Base-by-base conservation (phyloP, 2,113 vertebrate species). In the Diadophis punctatus region DNA sequence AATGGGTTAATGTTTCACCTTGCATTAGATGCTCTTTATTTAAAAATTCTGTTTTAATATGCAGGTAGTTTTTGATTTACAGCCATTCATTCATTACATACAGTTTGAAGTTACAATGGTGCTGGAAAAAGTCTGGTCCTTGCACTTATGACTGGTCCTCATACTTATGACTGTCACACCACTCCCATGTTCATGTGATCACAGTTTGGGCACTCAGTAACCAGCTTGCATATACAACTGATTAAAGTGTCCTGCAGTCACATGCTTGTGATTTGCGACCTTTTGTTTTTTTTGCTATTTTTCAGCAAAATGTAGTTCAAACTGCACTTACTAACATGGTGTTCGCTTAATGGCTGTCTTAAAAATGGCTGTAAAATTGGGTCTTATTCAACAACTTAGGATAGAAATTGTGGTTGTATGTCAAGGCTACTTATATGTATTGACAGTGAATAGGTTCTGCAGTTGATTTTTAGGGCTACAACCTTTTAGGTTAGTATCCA, bases 21-120 rank as follows among this genome's bases (percentile, higher is more conserved):
- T 91, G 90, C 51, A 0, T 0, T 8, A 12, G 80, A 43, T 63
- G 39, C 5, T 86, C 27, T 90, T 89, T 8, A 16, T 46, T 0
- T 0, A 2, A 4, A 46, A 49, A 53, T 0, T 89, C 87, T 46
- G 56, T 89, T 8, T 63, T 63, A 68, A 39, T 34, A 4, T 48
- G 14, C 63, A 68, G 4, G 12, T 68, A n/a, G 1, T n/a, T n/a
- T 30, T n/a, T 68, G 63, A 68, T 68, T 68, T 68, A 68, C 12
- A 68, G 34, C 63, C 14, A 34, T 68, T 18, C 30, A 34, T 34
- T 68, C 30, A 34, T 34, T 68, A 68, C 14, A 34, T 30, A 34
- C 10, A 68, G 12, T 18, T 68, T 68, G 63, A 34, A 68, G 63
- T 16, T 34, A 68, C 63, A 16, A 5, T 68, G 14, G 5, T 34